Evolutionary conservation across 2,113 vertebrate species (phyloP), one percentile per base, ranked within the genome.

Genomic region (Trogon melanurus): DNA sequence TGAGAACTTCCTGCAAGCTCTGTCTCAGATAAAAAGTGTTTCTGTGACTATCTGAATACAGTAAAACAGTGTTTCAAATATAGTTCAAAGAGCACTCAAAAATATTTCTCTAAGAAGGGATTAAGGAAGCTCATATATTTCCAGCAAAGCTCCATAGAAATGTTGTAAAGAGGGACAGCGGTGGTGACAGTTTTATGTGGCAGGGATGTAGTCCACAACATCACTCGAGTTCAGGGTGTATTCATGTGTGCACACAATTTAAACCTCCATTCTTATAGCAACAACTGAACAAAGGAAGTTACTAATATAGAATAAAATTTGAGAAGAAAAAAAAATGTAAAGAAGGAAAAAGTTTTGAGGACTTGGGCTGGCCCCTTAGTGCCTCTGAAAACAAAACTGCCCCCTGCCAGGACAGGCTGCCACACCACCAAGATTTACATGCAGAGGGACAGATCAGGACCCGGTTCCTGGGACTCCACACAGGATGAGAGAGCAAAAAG

Each of bases 191-290:
- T 67, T 81, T 78, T 41, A 11, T 21, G 30, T 0, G 1, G 34
- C 7, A 23, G 64, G 50, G 60, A 48, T 50, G 20, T 32, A 57
- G 36, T 36, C 20, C 48, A 9, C 36, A 82, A 54, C 20, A 29
- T 26, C 44, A 70, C 4, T 12, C 0, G 0, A 57, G 20, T 66
- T 85, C 2, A 1, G 13, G 47, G 50, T n/a, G 61, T 66, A 36
- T 53, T 73, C 62, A 73, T 0, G 11, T 41, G 45, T 76, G n/a
- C 36, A n/a, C 48, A 58, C 36, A 79, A 36, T 76, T 69, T 86
- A 86, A 83, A 85, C 56, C 14, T 69, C 34, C 41, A 65, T 83
- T 91, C 75, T 83, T 69, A 88, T 0, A 64, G 70, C 56, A 89
- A 58, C 53, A 71, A 47, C 60, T 36, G 30, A 81, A 58, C 85